phyloP scores from a whole-genome alignment of 2,797 vertebrate genomes.

The Danio choprae region DNA sequence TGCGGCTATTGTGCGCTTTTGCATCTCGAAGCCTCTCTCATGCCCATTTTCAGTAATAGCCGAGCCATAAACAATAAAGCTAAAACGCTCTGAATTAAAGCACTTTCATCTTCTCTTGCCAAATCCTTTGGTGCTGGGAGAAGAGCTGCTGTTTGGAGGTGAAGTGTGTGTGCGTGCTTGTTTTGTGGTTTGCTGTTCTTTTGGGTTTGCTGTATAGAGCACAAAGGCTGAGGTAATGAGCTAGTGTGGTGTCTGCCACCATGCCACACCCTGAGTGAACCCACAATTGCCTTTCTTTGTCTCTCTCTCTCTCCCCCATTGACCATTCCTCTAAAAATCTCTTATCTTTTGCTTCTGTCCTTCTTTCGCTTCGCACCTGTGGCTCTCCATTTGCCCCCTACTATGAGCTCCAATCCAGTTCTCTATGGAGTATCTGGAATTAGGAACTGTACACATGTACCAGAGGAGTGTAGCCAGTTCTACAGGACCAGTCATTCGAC shows the following conservation, averaged over 20 bases:
- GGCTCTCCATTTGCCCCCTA: constrained; percentile 15
- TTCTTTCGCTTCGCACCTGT: constrained; percentile 14
- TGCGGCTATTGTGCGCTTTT: constrained; percentile 54
- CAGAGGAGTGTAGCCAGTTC: background rate
- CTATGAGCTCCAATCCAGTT: constrained; percentile 8
- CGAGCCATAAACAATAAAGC: constrained; percentile 59
- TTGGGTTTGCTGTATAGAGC: constrained; percentile 65
- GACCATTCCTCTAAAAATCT: constrained; percentile 35
- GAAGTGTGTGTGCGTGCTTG: constrained; percentile 62
- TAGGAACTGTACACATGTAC: background rate
- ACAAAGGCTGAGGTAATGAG: constrained; percentile 78
- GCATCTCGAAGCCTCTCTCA: constrained; percentile 59
- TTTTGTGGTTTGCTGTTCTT: constrained; percentile 35
- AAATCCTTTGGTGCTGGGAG: constrained; percentile 63
- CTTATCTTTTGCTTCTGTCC: background rate
- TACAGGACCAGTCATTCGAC: background rate
- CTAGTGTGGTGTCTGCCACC: constrained; percentile 62
- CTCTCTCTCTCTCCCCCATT: constrained; percentile 20
- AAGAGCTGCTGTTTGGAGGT: constrained; percentile 68
- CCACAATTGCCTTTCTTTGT: constrained; percentile 28
- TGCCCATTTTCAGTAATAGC: constrained; percentile 56
- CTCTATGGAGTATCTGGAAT: background rate
- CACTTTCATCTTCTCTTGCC: constrained; percentile 64
- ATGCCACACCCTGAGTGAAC: constrained; percentile 60
- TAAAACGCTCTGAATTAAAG: constrained; percentile 50